Evolutionary conservation across 2,113 vertebrate genomes (phyloP), one percentile per base, ranked within the genome.

Genomic region (Sclerurus mexicanus): DNA sequence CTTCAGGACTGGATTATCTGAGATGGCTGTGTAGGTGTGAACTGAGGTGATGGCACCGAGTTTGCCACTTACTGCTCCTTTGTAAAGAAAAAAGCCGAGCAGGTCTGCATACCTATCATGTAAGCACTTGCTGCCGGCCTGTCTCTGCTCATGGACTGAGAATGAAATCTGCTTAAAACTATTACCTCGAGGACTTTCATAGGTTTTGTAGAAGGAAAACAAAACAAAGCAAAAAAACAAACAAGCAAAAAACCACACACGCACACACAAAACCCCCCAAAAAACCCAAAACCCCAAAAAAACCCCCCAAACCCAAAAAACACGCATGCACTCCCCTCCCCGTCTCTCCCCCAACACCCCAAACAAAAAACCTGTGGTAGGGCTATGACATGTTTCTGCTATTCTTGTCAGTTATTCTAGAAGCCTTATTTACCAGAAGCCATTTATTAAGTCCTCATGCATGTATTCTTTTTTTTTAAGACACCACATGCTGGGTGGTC

Each of bases 41-140:
- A 44, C 64, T 71, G 87, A 90, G 87, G 91, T 90, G 90, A 91
- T 90, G 90, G 92, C 82, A 87, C 79, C 47, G 52, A 47, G 49
- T 95, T 94, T 97, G 89, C 85, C 95, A 71, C 88, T 97, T 94
- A 85, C 35, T 96, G 82, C 75, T 95, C 78, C 59, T 87, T 73
- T 6, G 23, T 40, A 64, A 74, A 92, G 92, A 77, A 80, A 94
- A 88, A 84, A 39, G 79, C 92, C 75, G 82, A 96, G 74, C 93
- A 85, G 85, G 67, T 73, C 89, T 15, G 20, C 97, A 97, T 98
- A 96, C 97, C 95, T 97, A 18, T 98, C 98, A 14, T 98, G 98
- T 98, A 94, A 60, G 72, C 94, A 97, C 98, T 98, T 98, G 98
- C 96, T 93, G 94, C 79, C 0, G 40, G 92, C 69, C 85, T 91